Evolutionary conservation across 2,888 invertebrate genomes (phyloP), one percentile per base, ranked within the genome.

Genomic region (Epirrhoe tristata): DNA sequence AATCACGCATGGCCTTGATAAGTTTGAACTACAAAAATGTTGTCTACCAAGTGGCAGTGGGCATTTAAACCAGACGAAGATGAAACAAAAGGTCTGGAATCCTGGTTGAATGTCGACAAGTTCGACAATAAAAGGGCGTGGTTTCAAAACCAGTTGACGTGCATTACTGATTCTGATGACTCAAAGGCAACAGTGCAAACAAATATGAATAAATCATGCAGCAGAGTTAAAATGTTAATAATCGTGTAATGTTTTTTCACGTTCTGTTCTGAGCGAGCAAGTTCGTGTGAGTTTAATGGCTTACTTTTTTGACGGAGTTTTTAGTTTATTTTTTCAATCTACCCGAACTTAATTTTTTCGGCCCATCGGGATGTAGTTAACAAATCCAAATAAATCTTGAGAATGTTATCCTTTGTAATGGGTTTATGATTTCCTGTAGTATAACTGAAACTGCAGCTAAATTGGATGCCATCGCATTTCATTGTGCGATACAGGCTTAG

Each of bases 111-210:
- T 58, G 48, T 61, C 63, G 53, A 60, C 48, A 56, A 46, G 55
- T 10, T 54, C 14, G 54, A 68, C 66, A 50, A 57, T 50, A 63
- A 53, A 62, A 53, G 39, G 66, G 66, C 59, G 66, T 66, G 59
- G 58, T 54, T 54, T 58, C 6, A 31, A 46, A 63, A 57, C 58
- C 52, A 59, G 58, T 59, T 58, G 36, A 55, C 32, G 34, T 56
- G 48, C 52, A 62, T 51, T 51, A 54, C 36, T 55, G 58, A 58
- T 55, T 17, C 43, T 58, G 61, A 56, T 55, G 39, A 59, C 17
- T 50, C 16, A 46, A 58, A 31, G n/a, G 16, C 48, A 48, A 48
- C 16, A 48, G 39, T 12, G 39, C 12, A 12, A 43, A 43, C 12
- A 12, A 43, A 43, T 43, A 12, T 43, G 39, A 43, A 43, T 43